Evolutionary conservation across 23 tunicate species (phyloP), one percentile per base, ranked within the genome.

Genomic region (Trididemnum miniatum): DNA sequence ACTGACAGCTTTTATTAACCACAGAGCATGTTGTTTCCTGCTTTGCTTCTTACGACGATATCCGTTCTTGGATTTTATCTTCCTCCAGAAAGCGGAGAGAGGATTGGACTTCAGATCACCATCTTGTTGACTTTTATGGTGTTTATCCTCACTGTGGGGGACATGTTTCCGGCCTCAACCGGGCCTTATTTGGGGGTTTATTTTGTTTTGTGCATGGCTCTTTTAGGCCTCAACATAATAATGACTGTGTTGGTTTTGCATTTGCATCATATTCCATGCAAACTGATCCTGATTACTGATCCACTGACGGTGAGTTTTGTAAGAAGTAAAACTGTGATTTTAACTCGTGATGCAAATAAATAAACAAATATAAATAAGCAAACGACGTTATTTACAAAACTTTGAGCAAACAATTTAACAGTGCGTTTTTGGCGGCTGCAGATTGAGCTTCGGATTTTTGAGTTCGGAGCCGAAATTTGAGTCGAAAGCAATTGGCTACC

Each of bases 21-120:
- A n/a, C n/a, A 91, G 86, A 91, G 97, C 80, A 91, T 91, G 97
- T 35, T 91, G 65, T 91, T 91, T 77, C 97, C 97, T 34, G 97
- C 97, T 27, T 34, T 91, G 59, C 81, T 91, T 1, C 84, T 91
- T 35, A 86, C 90, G 9, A 86, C 97, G 4, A 83, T 91, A 31
- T 89, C 97, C 2, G 35, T 91, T 22, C 76, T 91, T 3, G 97
- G 97, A 0, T 91, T 91, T 59, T 91, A 85, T 77, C 80, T 91
- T 22, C 97, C 97, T n/a, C 97, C 97, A 9, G 97, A 91, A 60
- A 91, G 97, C 67, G 97, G 97, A 34, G 97, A 91, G 69, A 51
- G 97, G 57, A 91, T 91, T 35, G 97, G 97, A 57, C 71, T 91
- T 40, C 97, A 91, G 35, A 91, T 91, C 37, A 91, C 97, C 28